phyloP scores from a whole-genome alignment of 1,140 invertebrate genomes.

The Zaprionus lachaisei region DNA sequence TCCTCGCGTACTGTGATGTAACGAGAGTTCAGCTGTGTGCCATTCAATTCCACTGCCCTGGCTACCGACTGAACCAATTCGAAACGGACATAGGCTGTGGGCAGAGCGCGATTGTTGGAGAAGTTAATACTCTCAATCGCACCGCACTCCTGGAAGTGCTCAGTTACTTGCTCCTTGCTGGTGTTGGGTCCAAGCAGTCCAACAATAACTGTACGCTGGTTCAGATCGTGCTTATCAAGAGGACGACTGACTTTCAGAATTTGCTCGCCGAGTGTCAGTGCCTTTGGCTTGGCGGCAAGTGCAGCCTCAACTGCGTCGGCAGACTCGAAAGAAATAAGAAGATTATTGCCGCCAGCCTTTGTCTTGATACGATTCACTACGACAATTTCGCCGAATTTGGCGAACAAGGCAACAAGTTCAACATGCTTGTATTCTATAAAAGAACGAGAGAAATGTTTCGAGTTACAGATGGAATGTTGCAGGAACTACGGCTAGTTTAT shows the following conservation, averaged over 20 bases:
- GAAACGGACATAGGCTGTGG: conserved; percentile 56
- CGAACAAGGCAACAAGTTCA: conserved; percentile 57
- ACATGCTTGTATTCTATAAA: conserved; percentile 50
- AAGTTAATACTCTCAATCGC: conserved; percentile 42
- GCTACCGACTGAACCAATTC: neutral
- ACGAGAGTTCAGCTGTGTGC: conserved; percentile 49
- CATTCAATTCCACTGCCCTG: conserved; percentile 54
- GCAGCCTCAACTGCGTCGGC: conserved; percentile 51
- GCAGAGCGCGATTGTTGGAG: conserved; percentile 25
- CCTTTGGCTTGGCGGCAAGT: conserved; percentile 51
- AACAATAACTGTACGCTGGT: conserved; percentile 51
- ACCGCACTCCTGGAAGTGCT: conserved; percentile 58
- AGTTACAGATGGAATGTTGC: neutral
- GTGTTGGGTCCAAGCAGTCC: conserved; percentile 42
- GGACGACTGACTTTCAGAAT: conserved; percentile 25
- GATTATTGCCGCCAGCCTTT: conserved; percentile 30
- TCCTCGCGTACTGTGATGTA: conserved; percentile 56
- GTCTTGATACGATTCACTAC: conserved; percentile 33
- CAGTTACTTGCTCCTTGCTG: conserved; percentile 37
- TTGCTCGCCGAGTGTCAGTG: conserved; percentile 40
- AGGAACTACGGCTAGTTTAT: neutral
- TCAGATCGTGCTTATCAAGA: neutral
- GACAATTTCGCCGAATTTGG: conserved; percentile 61
- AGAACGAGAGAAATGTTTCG: neutral
- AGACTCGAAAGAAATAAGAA: conserved; percentile 50